Evolutionary conservation across 2,888 invertebrate genomes (phyloP), one percentile per base, ranked within the genome.

Genomic region (Blastobasis lacticolella): DNA sequence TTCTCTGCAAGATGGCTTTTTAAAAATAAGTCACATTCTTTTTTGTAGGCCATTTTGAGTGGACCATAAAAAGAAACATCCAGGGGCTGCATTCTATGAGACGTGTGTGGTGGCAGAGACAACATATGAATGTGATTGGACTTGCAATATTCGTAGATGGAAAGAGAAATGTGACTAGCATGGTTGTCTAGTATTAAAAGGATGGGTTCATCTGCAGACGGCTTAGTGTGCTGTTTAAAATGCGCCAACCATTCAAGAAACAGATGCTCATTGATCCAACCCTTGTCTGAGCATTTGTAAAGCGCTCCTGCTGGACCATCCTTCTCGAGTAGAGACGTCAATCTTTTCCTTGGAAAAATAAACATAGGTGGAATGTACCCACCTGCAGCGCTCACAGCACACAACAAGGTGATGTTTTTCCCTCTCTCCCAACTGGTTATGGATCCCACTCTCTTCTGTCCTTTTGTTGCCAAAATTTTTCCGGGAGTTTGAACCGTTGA

Each of bases 341-440:
- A 67, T 54, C 73, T 68, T 57, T 78, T 68, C 37, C 75, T 53
- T 0, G 77, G 74, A 54, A 71, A 53, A 5, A 53, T 53, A 4
- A 49, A 47, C 44, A 49, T 47, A 2, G 49, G 53, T 37, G 53
- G 53, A 9, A 53, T 10, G 37, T 41, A 53, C 4, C 4, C 8
- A 10, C 53, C 53, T 10, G 50, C 44, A 1, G 53, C 53, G 36
- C 38, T 50, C 44, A 50, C 45, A 5, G 47, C 47, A 10, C 53
- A 53, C 9, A 51, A 10, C 4, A 49, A 37, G 4, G 82, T 84
- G 4, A 81, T 72, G 45, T 72, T 66, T 50, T 66, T 67, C 46
- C 77, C 79, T 61, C 73, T 63, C 55, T 79, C 78, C 59, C 75
- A 64, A 56, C 73, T 78, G 38, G 78, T 78, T 4, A 77, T 63